These are phyloP conservation scores for Ophioninae sp. DNA, from an alignment of 2,888 invertebrate species.

Conservation along the genomic window DNA sequence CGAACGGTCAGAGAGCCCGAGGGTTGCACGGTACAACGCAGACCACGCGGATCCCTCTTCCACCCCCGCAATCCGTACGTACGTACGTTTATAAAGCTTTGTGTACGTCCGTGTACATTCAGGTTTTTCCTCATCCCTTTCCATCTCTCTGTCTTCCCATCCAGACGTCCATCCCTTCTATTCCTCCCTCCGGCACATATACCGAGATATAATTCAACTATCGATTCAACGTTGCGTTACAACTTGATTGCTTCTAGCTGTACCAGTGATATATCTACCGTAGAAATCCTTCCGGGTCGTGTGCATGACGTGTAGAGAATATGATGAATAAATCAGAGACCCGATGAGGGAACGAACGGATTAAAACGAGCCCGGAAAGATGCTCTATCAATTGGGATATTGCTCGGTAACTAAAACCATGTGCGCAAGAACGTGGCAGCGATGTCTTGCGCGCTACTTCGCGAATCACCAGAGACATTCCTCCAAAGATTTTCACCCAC, in stretches of 20 bases:
- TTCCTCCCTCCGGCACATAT: constrained; percentile 44
- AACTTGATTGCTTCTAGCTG: constrained; percentile 52
- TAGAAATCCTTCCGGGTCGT: constrained; percentile 35
- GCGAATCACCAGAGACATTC: constrained; percentile 42
- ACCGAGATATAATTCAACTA: constrained; percentile 60
- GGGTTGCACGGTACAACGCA: constrained; percentile 60
- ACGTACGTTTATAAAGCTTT: background rate
- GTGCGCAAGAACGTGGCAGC: background rate
- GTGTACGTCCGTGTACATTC: constrained; percentile 1
- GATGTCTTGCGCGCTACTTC: constrained; percentile 15
- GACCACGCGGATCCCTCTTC: constrained; percentile 52
- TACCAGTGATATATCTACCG: constrained; percentile 29
- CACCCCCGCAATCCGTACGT: constrained; percentile 31
- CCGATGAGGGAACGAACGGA: constrained; percentile 12
- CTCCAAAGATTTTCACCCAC: constrained; percentile 55
- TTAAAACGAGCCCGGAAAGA: constrained; percentile 17
- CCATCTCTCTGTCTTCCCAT: constrained; percentile 55
- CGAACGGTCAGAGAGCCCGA: constrained; percentile 64
- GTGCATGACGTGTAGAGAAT: constrained; percentile 39
- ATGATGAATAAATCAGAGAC: constrained; percentile 42
- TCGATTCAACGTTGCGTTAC: constrained; percentile 59
- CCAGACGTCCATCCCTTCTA: constrained; percentile 43
- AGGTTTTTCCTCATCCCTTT: constrained; percentile 50
- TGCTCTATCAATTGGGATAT: constrained; percentile 33
- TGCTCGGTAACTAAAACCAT: background rate